Percentiles rank a stretch among this genome's conserved stretches.
Conservation (phyloP, 2,113 vertebrate genomes). For the Onychostruthus taczanowskii region DNA sequence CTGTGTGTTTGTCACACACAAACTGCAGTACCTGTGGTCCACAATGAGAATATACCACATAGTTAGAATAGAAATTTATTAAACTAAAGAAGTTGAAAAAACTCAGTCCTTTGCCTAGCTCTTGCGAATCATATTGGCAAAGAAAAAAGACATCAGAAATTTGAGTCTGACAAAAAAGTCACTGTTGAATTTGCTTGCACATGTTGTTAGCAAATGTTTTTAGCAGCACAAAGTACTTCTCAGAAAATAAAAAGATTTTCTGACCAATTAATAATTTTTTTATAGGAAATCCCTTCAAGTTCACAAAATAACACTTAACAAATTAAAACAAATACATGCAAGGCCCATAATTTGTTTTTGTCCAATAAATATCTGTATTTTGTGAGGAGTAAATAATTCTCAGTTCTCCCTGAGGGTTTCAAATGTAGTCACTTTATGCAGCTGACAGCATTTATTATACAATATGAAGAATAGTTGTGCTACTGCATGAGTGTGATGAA, state of each 20-base stretch:
- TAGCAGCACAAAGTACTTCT: background rate
- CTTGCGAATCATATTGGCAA: background rate
- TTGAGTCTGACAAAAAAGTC: background rate
- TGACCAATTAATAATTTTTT: background rate
- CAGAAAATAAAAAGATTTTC: background rate
- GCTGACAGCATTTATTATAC: slow-evolving; percentile 46
- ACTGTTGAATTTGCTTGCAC: background rate
- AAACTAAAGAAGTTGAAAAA: background rate
- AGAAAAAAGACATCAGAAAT: background rate
- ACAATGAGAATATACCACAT: background rate
- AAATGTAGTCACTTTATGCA: slow-evolving; percentile 12
- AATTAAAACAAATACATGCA: slow-evolving; percentile 26
- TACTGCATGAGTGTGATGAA: background rate
- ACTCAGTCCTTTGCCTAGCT: background rate
- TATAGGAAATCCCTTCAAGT: background rate
- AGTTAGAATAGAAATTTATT: background rate
- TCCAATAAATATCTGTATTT: background rate
- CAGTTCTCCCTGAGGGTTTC: background rate
- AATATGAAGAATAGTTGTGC: background rate
- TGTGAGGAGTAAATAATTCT: background rate
- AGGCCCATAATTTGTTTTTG: background rate
- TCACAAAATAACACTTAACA: background rate
- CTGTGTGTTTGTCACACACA: background rate
- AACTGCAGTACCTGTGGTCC: background rate
- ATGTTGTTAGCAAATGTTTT: background rate